These are phyloP conservation scores for Megalops cyprinoides DNA, from an alignment of 2,797 vertebrate species.

Conservation along the genomic window DNA sequence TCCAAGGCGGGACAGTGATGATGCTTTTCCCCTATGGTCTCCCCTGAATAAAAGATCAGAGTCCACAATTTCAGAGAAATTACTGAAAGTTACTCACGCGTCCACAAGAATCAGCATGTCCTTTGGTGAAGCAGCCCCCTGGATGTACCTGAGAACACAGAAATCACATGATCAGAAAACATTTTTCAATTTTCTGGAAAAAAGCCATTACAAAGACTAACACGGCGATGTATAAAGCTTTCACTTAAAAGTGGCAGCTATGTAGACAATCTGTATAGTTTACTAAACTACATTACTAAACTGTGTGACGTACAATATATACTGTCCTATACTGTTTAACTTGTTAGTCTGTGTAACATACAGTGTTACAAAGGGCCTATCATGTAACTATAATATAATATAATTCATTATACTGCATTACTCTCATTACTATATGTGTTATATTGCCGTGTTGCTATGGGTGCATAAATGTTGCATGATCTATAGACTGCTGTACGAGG, in stretches of 20 bases:
- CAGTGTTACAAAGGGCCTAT: no score
- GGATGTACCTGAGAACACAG: slow-evolving; percentile 87
- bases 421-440: background rate
- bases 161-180: background rate
- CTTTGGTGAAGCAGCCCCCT: slow-evolving; percentile 97
- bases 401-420: no score
- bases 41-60: slow-evolving; percentile 49
- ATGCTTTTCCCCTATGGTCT: background rate
- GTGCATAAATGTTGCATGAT: background rate
- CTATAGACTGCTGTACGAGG: background rate
- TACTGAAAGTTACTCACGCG: slow-evolving; percentile 83
- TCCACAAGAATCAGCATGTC: slow-evolving; percentile 99
- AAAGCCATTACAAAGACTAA: slow-evolving; percentile 14
- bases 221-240: background rate
- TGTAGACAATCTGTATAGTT: background rate
- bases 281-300: background rate
- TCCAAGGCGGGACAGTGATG: slow-evolving; percentile 28
- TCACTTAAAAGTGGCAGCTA: background rate
- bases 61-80: slow-evolving; percentile 35
- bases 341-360: no score
- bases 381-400: no score
- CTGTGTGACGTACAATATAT: no score
- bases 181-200: background rate
- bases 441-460: background rate
- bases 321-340: no score